Base-by-base conservation (phyloP, 2,797 vertebrate species). In the Podargus strigoides region DNA sequence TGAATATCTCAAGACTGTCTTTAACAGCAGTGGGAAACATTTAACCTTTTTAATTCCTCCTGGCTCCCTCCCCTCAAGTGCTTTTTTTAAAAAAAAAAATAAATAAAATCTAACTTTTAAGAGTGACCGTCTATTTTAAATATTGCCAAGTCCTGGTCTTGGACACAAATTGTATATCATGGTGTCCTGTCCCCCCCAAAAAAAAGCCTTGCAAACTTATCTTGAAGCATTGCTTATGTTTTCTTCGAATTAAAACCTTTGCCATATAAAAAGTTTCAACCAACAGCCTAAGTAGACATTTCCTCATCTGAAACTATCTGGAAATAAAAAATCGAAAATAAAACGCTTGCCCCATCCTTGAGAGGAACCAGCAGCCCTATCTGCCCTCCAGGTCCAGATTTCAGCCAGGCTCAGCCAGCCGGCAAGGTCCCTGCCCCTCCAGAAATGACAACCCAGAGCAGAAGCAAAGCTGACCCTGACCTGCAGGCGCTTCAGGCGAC, bases 381-480 rank as follows among this genome's bases (percentile, higher is more conserved):
- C 36, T 55, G 55, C 14, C 39, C 49, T 85, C 24, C 73, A 53
- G 21, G 50, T 52, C 86, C 77, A 58, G 81, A 19, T 21, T 73
- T 58, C 22, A 47, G 75, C 18, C 59, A 34, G 73, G 27, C 39
- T 23, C 47, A 27, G 84, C 12, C 66, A 68, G 85, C 12, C 73
- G 18, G 55, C 36, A 14, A 77, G 78, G 56, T 9, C 66, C 60
- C 75, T 34, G 60, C 27, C 46, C 86, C 90, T 94, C 67, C 60
- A 81, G 59, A 63, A 90, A n/a, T 53, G 87, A 87, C 81, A 92
- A 50, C 50, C 64, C 83, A 7, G 60, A 9, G 87, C 32, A 81
- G 91, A 80, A 82, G 85, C 74, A 56, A 89, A 97, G 95, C 95
- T 96, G 97, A 95, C 96, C 96, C 94, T 87, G 85, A 95, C 95